Conservation (phyloP, 1,140 invertebrate species). For the Pseudachorutes palmiensis region DNA sequence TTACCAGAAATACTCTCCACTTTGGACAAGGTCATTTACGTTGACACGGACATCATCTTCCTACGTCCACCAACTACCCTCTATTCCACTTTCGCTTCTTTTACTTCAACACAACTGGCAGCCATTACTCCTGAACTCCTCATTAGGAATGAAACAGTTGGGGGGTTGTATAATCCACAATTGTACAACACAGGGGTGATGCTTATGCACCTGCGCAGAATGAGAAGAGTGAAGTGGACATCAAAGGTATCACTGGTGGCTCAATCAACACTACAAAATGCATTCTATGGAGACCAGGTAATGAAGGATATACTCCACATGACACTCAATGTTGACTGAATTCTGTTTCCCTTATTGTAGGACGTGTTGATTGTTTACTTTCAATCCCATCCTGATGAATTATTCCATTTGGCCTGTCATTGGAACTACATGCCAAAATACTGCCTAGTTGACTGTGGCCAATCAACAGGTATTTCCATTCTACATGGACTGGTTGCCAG, state of each 20-base stretch:
- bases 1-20: neutral
- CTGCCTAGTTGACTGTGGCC: neutral
- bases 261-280: neutral
- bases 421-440: conserved; percentile 10
- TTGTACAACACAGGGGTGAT: conserved; percentile 1
- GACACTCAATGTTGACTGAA: neutral
- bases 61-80: neutral
- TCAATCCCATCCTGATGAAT: neutral
- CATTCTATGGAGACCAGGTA: conserved; percentile 7
- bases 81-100: neutral
- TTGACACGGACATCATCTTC: neutral
- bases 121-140: neutral
- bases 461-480: neutral
- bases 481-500: neutral
- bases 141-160: neutral
- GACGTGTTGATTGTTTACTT: neutral
- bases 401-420: neutral
- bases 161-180: neutral
- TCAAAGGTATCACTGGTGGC: neutral
- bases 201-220: neutral
- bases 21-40: neutral
- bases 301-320: too few relatives aligned
- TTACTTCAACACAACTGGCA: conserved; percentile 1
- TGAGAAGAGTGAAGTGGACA: neutral
- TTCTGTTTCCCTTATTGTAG: neutral